phyloP scores from a whole-genome alignment of 2,888 invertebrate genomes.

The Macaria notata region DNA sequence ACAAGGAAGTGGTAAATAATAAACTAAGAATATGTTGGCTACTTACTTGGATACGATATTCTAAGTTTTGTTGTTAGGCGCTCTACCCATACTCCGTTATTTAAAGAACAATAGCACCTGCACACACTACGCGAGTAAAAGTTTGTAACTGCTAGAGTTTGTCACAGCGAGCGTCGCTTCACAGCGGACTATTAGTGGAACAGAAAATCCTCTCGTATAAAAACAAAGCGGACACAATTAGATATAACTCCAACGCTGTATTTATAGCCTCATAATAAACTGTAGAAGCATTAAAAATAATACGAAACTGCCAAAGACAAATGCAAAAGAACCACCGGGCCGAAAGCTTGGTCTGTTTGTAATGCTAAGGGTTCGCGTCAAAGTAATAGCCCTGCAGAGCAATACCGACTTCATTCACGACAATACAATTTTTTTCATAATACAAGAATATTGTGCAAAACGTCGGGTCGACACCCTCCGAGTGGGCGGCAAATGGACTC shows the following conservation, averaged over 20 bases:
- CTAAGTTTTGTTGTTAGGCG: too few relatives aligned
- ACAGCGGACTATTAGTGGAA: slow-evolving; percentile 39
- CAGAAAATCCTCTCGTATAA: slow-evolving; percentile 32
- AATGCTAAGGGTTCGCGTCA: slow-evolving; percentile 20
- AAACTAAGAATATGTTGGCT: too few relatives aligned
- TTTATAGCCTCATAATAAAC: slow-evolving; percentile 12
- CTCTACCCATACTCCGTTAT: too few relatives aligned
- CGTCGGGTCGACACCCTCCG: slow-evolving; percentile 60
- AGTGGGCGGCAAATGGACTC: slow-evolving; percentile 69
- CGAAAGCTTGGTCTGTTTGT: slow-evolving; percentile 4
- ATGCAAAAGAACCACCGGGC: slow-evolving; percentile 2
- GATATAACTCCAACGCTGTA: slow-evolving; percentile 16
- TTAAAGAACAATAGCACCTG: slow-evolving; percentile 16
- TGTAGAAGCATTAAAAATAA: slow-evolving; percentile 7
- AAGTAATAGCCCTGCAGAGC: slow-evolving; percentile 26
- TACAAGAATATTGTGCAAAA: slow-evolving; percentile 49
- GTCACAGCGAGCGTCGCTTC: slow-evolving; percentile 47
- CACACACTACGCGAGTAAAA: slow-evolving; percentile 41
- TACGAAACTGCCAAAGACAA: slow-evolving; percentile 7
- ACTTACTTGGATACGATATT: too few relatives aligned
- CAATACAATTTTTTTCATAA: slow-evolving; percentile 34
- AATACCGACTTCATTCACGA: slow-evolving; percentile 35
- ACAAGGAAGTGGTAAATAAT: too few relatives aligned
- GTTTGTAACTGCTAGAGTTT: slow-evolving; percentile 56
- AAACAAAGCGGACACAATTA: slow-evolving; percentile 35